phyloP scores from a whole-genome alignment of 2,797 vertebrate species.

The Sebastiscus albofasciatus region DNA sequence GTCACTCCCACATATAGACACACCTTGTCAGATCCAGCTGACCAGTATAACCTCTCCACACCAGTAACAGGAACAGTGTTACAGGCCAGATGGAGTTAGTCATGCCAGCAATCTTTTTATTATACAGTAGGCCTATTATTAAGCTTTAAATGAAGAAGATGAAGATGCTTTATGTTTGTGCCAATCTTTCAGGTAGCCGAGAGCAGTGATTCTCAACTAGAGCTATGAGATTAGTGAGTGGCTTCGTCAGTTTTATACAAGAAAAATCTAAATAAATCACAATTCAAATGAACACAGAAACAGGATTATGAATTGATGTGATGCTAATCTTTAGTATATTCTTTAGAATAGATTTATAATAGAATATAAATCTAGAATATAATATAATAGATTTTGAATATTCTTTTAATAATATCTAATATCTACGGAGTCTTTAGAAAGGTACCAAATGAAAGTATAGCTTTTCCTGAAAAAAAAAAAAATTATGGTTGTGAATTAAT shows the following conservation, averaged over 20 bases:
- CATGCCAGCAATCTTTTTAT: not conserved
- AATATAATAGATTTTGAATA: too few relatives aligned
- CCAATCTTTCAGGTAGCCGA: not conserved
- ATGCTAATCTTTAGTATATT: not conserved
- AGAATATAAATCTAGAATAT: too few relatives aligned
- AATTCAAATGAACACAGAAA: not conserved
- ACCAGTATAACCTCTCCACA: not conserved
- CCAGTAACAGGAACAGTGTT: not conserved
- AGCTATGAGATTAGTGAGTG: not conserved
- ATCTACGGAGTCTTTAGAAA: too few relatives aligned
- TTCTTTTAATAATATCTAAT: too few relatives aligned
- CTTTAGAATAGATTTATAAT: too few relatives aligned
- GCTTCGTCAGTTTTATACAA: not conserved
- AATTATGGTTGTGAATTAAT: too few relatives aligned
- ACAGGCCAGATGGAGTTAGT: not conserved
- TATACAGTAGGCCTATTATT: not conserved
- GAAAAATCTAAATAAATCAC: not conserved
- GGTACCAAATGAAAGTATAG: too few relatives aligned
- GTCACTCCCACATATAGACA: slow-evolving; percentile 18
- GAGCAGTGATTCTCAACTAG: not conserved
- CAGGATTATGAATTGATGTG: not conserved
- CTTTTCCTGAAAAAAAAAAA: too few relatives aligned
- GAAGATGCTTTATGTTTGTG: not conserved
- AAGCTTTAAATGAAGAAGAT: not conserved
- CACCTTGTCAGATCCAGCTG: slow-evolving; percentile 12